Conservation (phyloP, 2,888 invertebrate genomes). For the Epicampocera succincta region DNA sequence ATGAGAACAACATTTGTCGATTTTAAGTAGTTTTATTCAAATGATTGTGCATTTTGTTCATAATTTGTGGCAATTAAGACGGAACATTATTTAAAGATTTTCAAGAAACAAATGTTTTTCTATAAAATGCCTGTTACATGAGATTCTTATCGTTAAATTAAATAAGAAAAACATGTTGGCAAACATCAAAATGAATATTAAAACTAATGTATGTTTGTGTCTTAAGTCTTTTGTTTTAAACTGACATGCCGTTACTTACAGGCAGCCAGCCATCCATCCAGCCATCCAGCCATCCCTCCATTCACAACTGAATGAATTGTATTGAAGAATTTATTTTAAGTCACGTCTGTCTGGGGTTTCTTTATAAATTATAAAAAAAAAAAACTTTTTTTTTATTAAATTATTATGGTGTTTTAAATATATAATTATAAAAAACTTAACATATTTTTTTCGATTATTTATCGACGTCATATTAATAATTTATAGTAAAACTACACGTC, state of each 20-base stretch:
- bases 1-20: slow-evolving; percentile 1
- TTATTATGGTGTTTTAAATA: slow-evolving; percentile 63
- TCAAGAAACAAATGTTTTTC: background rate
- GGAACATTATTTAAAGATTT: slow-evolving; percentile 35
- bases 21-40: slow-evolving; percentile 27
- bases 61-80: slow-evolving; percentile 54
- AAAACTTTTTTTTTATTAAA: slow-evolving; percentile 37
- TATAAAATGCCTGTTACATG: slow-evolving; percentile 7
- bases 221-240: slow-evolving; percentile 54
- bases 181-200: background rate
- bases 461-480: slow-evolving; percentile 55
- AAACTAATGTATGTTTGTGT: slow-evolving; percentile 26
- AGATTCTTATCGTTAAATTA: slow-evolving; percentile 40
- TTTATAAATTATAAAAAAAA: slow-evolving; percentile 20
- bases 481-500: slow-evolving; percentile 45
- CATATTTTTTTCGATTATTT: slow-evolving; percentile 38
- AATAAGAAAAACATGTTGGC: slow-evolving; percentile 15
- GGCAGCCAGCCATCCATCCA: no score
- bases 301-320: background rate
- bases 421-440: slow-evolving; percentile 53
- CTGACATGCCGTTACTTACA: no score
- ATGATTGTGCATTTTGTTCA: slow-evolving; percentile 42
- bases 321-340: slow-evolving; percentile 5
- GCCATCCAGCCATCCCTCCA: no score
- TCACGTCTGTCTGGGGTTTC: slow-evolving; percentile 1